Evolutionary conservation across 2,113 vertebrate genomes (phyloP).

Genomic region (Otolemur garnettii): DNA sequence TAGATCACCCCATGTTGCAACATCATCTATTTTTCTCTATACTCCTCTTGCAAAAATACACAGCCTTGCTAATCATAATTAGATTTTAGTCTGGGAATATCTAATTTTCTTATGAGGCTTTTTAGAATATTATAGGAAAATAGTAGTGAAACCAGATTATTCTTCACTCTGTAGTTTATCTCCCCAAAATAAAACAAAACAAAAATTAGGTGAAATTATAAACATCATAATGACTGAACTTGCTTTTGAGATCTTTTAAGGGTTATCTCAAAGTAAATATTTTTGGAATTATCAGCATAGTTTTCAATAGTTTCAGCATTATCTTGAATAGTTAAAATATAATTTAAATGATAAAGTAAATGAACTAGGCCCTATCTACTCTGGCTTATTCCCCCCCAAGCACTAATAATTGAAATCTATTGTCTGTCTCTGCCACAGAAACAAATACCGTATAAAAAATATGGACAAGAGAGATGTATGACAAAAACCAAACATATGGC

Average conservation of each 20-base stretch:
- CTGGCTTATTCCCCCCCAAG: not conserved
- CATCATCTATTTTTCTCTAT: not conserved
- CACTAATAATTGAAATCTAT: not conserved
- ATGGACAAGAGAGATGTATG: not conserved
- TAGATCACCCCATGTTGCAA: fast-evolving
- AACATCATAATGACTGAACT: not conserved
- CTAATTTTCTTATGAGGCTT: not conserved
- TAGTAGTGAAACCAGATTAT: not conserved
- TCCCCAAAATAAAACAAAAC: not conserved
- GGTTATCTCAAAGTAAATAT: not conserved
- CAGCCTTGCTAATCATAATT: not conserved
- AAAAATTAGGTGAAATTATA: not conserved
- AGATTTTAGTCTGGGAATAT: not conserved
- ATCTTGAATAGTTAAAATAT: not conserved
- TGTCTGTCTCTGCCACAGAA: not conserved
- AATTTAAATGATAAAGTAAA: not conserved
- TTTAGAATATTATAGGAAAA: not conserved
- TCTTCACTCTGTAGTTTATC: not conserved
- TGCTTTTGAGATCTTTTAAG: not conserved
- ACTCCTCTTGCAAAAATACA: not conserved
- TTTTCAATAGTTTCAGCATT: not conserved
- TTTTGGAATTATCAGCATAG: not conserved
- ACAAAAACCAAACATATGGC: not conserved
- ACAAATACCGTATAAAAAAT: not conserved
- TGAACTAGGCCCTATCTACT: not conserved